Conservation (phyloP, 2,888 invertebrate species). For the Watsonalla cultraria region DNA sequence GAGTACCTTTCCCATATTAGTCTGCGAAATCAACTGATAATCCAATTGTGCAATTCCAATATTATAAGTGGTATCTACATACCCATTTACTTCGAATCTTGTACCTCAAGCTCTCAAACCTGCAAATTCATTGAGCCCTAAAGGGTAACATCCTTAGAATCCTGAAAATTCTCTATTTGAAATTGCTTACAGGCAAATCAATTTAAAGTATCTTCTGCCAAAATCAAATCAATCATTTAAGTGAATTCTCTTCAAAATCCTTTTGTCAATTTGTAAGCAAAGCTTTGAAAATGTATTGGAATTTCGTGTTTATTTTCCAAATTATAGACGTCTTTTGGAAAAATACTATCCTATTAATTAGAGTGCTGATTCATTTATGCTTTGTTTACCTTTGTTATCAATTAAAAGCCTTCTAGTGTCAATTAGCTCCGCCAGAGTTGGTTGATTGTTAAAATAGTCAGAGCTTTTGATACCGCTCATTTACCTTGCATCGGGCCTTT, state of each 20-base stretch:
- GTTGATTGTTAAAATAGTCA: not conserved
- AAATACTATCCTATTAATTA: conserved; percentile 2
- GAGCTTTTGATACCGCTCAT: not conserved
- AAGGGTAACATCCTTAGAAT: no score
- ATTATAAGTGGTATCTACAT: no score
- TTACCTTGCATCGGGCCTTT: not conserved
- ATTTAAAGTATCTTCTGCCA: no score
- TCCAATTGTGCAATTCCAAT: no score
- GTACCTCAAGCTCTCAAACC: no score
- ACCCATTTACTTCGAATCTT: no score
- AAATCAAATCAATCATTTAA: not conserved
- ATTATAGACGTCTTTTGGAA: not conserved
- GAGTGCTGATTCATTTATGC: conserved; percentile 1
- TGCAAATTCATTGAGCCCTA: no score
- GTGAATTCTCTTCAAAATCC: conserved; percentile 2
- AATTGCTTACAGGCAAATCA: no score
- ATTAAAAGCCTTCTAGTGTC: conserved; percentile 14
- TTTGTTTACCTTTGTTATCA: conserved; percentile 12
- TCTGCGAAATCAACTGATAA: no score
- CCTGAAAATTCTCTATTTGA: no score
- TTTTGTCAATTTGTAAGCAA: conserved; percentile 1
- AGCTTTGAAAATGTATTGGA: conserved; percentile 2
- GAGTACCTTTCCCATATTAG: conserved; percentile 1
- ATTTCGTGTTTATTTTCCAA: not conserved
- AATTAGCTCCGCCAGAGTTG: conserved; percentile 8